Evolutionary conservation across 2,888 invertebrate genomes (phyloP), one percentile per base, ranked within the genome.

Genomic region (Brassicogethes aeneus): DNA sequence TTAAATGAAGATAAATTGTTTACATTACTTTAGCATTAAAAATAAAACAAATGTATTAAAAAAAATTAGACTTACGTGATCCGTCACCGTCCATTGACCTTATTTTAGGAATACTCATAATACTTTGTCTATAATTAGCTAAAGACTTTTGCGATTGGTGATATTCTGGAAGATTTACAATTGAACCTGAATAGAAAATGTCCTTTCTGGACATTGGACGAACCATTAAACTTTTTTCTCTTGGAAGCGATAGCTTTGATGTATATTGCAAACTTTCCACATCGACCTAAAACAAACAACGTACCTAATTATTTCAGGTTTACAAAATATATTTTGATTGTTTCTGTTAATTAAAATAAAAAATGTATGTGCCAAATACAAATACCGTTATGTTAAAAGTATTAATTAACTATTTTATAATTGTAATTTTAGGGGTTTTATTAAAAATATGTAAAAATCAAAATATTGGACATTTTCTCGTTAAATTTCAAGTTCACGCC

Each of bases 131-230:
- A 65, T 94, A 95, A 51, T 86, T 86, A 40, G 85, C 82, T 40
- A 95, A 73, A 2, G 92, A 90, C 61, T 90, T 89, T 66, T 93
- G 92, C 44, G 90, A 91, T 65, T 89, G 87, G 70, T 89, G 87
- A 70, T 85, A 95, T 68, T 94, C 93, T 0, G 90, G 91, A 55
- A 97, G 75, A 70, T 96, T 90, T 45, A 85, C 76, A 15, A 97
- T 88, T 35, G 94, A 94, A 17, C 97, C 95, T 2, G 93, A 92
- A 70, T 96, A 96, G 74, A 97, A 96, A 60, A 96, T 95, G 69
- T 97, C 97, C 62, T 94, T 93, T 39, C 94, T 77, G 3, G 93
- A 93, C 70, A 96, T 70, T 2, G 95, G 95, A 13, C 93, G 79
- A 12, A 90, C 84, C 74, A 90, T 88, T 50, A 80, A 73, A 35